Evolutionary conservation across 2,888 invertebrate genomes (phyloP).

Genomic region (Chloromyia formosa): DNA sequence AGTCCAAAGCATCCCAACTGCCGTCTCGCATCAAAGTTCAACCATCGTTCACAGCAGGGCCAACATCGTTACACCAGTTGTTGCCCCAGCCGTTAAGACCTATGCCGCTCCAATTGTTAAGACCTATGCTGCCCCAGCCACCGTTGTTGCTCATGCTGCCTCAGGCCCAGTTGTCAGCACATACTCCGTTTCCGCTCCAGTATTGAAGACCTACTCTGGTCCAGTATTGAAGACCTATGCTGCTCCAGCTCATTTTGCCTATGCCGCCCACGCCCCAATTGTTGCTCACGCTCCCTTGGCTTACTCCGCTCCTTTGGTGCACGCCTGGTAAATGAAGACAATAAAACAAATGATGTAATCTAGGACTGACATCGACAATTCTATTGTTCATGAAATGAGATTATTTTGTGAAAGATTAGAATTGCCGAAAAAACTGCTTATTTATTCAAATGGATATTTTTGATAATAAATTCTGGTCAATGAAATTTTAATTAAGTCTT

Average conservation of each 20-base stretch:
- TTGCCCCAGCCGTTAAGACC: conserved; percentile 51
- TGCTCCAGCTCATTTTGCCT: conserved; percentile 20
- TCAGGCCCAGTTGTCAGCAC: conserved; percentile 13
- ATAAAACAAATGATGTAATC: conserved; percentile 25
- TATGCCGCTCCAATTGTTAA: conserved; percentile 47
- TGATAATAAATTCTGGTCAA: no score
- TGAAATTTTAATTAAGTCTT: neutral
- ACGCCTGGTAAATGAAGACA: conserved; percentile 38
- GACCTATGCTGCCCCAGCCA: neutral
- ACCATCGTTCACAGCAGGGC: conserved; percentile 63
- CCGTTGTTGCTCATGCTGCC: neutral
- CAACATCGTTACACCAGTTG: conserved; percentile 53
- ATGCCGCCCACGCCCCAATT: conserved; percentile 44
- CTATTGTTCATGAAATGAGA: conserved; percentile 39
- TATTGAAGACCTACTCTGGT: conserved; percentile 14
- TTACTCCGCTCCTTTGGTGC: conserved; percentile 36
- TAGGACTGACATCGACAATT: conserved; percentile 31
- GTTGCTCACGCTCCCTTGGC: conserved; percentile 30
- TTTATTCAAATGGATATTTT: conserved; percentile 15
- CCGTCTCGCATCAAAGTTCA: conserved; percentile 66
- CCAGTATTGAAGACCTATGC: conserved; percentile 24
- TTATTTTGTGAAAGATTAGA: conserved; percentile 38
- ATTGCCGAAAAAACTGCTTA: conserved; percentile 34
- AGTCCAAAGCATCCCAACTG: conserved; percentile 51
- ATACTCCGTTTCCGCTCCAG: conserved; percentile 25